Conservation (phyloP, 2,888 invertebrate genomes). For the Agapostemon virescens region DNA sequence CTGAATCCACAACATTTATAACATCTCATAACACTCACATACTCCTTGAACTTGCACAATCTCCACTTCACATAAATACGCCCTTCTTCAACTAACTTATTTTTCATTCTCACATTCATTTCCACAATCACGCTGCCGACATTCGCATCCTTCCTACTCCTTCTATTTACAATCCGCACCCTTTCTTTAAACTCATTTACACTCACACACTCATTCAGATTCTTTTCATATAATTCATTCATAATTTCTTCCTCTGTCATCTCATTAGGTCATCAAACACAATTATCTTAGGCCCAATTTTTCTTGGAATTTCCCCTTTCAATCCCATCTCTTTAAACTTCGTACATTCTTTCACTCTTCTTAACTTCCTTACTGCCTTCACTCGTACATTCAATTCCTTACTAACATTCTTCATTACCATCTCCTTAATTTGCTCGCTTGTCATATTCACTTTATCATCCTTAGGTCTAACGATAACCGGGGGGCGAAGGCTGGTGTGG, state of each 20-base stretch:
- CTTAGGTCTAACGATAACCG: no score
- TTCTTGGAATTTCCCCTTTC: not conserved
- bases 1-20: slow-evolving; percentile 4
- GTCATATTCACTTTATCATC: no score
- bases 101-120: not conserved
- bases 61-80: slow-evolving; percentile 18
- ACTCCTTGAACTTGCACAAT: slow-evolving; percentile 3
- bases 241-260: slow-evolving; percentile 1
- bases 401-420: no score
- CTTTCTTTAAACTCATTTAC: slow-evolving; percentile 12
- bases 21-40: slow-evolving; percentile 15
- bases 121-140: not conserved
- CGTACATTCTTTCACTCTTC: no score
- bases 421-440: no score
- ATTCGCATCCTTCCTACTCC: not conserved
- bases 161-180: not conserved
- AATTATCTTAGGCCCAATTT: slow-evolving; percentile 9
- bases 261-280: slow-evolving; percentile 12
- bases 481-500: no score
- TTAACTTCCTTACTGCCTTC: no score
- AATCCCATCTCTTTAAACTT: not conserved
- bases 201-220: not conserved
- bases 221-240: slow-evolving; percentile 12
- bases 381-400: no score
- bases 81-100: not conserved